Conservation (phyloP, 2,888 invertebrate genomes). For the Amphimallon solstitiale region DNA sequence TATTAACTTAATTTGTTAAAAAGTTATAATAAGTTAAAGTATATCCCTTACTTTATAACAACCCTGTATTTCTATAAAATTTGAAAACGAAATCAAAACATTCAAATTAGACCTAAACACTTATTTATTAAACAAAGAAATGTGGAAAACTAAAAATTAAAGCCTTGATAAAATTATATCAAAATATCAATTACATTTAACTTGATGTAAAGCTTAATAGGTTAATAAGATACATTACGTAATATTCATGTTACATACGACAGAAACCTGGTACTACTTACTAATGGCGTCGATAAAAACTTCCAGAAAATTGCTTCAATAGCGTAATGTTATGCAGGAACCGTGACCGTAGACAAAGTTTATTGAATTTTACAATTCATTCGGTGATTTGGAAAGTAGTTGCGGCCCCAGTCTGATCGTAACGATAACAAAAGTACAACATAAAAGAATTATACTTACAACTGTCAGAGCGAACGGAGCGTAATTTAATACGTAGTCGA, state of each 20-base stretch:
- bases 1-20: no score
- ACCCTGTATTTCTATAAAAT: no score
- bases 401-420: not conserved
- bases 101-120: no score
- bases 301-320: not conserved
- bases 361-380: conserved; percentile 17
- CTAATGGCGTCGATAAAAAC: not conserved
- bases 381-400: conserved; percentile 5
- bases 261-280: not conserved
- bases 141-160: no score
- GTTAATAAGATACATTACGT: not conserved
- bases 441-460: conserved; percentile 42
- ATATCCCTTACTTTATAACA: no score
- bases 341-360: conserved; percentile 4
- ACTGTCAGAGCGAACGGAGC: conserved; percentile 51
- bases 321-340: conserved; percentile 15
- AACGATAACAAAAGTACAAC: conserved; percentile 24
- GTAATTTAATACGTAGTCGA: conserved; percentile 52
- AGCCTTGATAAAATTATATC: no score
- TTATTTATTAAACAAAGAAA: no score
- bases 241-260: not conserved
- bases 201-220: no score
- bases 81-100: no score
- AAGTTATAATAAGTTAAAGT: no score
- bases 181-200: no score